These are phyloP conservation scores for Pseudonaja textilis DNA, from an alignment of 2,113 vertebrate species.

Conservation along the genomic window DNA sequence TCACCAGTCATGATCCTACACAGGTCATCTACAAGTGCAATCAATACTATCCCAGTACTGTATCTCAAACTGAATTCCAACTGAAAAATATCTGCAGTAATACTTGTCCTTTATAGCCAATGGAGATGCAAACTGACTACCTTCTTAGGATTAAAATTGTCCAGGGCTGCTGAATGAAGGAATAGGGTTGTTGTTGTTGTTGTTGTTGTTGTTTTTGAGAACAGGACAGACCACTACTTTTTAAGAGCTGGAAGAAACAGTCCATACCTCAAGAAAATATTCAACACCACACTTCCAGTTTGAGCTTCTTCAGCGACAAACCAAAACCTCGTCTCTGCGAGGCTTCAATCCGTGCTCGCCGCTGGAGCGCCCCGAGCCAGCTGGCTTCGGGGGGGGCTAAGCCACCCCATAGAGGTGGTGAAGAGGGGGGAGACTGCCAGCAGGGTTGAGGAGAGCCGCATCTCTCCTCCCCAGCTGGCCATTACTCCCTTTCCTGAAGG, in stretches of 20 bases:
- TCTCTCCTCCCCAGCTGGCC: too few relatives aligned
- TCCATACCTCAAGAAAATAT: neutral
- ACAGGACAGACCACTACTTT: neutral
- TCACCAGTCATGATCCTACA: neutral
- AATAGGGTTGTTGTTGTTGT: neutral
- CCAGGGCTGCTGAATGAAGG: neutral
- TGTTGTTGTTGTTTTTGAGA: neutral
- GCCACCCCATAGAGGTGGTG: too few relatives aligned
- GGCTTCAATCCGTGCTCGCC: too few relatives aligned
- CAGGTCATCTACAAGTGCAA: neutral
- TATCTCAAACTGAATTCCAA: neutral
- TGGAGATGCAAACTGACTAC: neutral
- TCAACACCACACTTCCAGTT: neutral
- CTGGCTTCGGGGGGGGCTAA: too few relatives aligned
- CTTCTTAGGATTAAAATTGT: neutral
- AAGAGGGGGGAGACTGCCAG: too few relatives aligned
- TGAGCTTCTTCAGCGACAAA: too few relatives aligned
- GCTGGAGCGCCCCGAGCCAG: too few relatives aligned
- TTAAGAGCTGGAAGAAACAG: neutral
- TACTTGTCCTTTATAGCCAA: neutral
- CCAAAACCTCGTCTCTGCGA: too few relatives aligned
- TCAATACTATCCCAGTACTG: neutral
- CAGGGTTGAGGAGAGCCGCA: too few relatives aligned
- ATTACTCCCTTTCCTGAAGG: too few relatives aligned
- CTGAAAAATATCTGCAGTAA: neutral